Evolutionary conservation across 1,140 invertebrate genomes (phyloP).

Genomic region (Nilaparvata lugens): DNA sequence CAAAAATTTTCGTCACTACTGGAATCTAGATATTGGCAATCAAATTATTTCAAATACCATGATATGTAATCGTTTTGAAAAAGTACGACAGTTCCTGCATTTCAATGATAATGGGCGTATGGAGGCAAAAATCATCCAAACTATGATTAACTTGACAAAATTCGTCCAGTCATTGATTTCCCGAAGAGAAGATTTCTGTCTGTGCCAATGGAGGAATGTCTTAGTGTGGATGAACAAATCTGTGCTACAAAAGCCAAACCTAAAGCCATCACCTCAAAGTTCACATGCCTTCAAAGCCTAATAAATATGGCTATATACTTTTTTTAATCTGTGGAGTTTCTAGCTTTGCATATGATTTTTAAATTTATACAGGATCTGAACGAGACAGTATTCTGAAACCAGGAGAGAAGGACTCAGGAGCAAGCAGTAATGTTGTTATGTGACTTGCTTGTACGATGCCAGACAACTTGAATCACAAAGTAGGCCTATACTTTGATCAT

Average conservation of each 20-base stretch:
- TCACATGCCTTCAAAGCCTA: constrained; percentile 26
- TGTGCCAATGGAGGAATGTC: constrained; percentile 9
- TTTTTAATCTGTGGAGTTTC: constrained; percentile 18
- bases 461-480: constrained; percentile 12
- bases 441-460: constrained; percentile 17
- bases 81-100: constrained; percentile 11
- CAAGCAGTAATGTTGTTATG: constrained; percentile 24
- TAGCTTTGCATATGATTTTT: constrained; percentile 25
- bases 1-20: constrained; percentile 29
- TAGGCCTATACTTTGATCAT: constrained; percentile 30
- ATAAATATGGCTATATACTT: constrained; percentile 24
- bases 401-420: constrained; percentile 20
- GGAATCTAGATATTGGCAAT: constrained; percentile 20
- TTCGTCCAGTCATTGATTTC: constrained; percentile 10
- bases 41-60: constrained; percentile 12
- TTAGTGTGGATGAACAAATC: constrained; percentile 17
- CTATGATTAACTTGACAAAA: constrained; percentile 13
- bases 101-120: constrained; percentile 17
- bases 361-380: constrained; percentile 18
- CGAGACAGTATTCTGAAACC: constrained; percentile 8
- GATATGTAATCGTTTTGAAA: constrained; percentile 13
- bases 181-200: constrained; percentile 3
- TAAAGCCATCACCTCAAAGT: constrained; percentile 15
- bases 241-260: constrained; percentile 10
- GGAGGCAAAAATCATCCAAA: not conserved